Base-by-base conservation (phyloP, 2,888 invertebrate species). In the Timandra comae region DNA sequence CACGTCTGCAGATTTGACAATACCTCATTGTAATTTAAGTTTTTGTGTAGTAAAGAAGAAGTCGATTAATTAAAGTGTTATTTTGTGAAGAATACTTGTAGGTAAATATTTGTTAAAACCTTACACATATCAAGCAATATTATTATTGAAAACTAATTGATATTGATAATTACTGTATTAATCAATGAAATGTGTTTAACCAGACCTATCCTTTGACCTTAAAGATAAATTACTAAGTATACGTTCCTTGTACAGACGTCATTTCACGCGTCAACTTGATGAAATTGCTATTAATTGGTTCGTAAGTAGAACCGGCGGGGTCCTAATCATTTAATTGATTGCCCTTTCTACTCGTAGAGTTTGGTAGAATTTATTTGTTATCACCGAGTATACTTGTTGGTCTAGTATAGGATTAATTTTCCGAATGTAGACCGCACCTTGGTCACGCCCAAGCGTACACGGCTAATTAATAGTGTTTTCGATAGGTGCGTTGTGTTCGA, bases 401-500 rank as follows among this genome's bases (percentile, higher is more conserved):
- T 58, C 66, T 63, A 73, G 68, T 16, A 6, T 76, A 72, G 76
- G 78, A 81, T 78, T 84, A 85, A 79, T 82, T 79, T 79, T 64
- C 72, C 70, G 66, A 80, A 81, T 77, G 77, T 70, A 66, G 72
- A 71, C 81, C 82, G 64, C 84, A 56, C 84, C 85, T 67, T 41
- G 48, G 77, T 68, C 80, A 65, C 82, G 56, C 82, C 81, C 72
- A 56, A 51, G 54, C 56, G 56, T 58, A 59, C 57, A 49, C 39
- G 38, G 53, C 79, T 82, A 84, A 84, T 85, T 82, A 82, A 82
- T 75, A 74, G 71, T 68, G 74, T 67, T 79, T 77, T 77, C 76
- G 73, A 78, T 76, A 74, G 67, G 59, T 59, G 58, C 54, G 57
- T 61, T 54, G 49, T 51, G 25, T 38, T 35, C 27, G 33, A 48